These are phyloP conservation scores for Botia kubotai DNA, from an alignment of 2,797 vertebrate species.

Conservation along the genomic window DNA sequence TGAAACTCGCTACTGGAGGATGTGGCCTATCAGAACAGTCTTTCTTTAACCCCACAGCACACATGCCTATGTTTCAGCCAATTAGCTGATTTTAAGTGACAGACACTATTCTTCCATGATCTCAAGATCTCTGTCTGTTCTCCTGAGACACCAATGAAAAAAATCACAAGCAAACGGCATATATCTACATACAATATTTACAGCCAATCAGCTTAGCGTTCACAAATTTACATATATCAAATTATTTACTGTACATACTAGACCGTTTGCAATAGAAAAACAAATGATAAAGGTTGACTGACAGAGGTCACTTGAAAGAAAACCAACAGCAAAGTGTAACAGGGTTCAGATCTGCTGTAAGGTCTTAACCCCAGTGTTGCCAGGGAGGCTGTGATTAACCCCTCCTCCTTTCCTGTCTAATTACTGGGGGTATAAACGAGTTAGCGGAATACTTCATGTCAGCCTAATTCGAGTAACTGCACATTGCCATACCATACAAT, in stretches of 20 bases:
- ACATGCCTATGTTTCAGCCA: slow-evolving; percentile 29
- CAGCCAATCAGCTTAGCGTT: neutral
- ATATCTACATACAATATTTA: neutral
- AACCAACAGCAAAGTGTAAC: neutral
- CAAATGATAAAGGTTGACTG: neutral
- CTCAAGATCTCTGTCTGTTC: neutral
- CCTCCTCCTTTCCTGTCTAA: slow-evolving; percentile 75
- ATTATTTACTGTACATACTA: neutral
- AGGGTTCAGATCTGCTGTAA: slow-evolving; percentile 37
- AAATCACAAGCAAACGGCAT: neutral
- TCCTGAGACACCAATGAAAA: neutral
- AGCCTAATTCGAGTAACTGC: slow-evolving; percentile 76
- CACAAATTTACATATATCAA: neutral
- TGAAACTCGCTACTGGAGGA: slow-evolving; percentile 29
- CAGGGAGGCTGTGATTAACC: slow-evolving; percentile 78
- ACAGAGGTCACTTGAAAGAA: slow-evolving; percentile 15
- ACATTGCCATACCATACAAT: slow-evolving; percentile 62
- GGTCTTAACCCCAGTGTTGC: slow-evolving; percentile 69
- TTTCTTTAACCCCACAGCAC: slow-evolving; percentile 27
- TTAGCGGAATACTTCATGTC: slow-evolving; percentile 78
- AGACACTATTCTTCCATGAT: slow-evolving; percentile 9
- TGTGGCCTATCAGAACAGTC: slow-evolving; percentile 5
- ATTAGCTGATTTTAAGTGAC: slow-evolving; percentile 11
- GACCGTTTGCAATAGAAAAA: neutral
- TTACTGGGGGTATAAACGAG: slow-evolving; percentile 77